Conservation (phyloP, 37 sponge, comb jelly and placozoan species). For the Halisarca cf. caerulea region DNA sequence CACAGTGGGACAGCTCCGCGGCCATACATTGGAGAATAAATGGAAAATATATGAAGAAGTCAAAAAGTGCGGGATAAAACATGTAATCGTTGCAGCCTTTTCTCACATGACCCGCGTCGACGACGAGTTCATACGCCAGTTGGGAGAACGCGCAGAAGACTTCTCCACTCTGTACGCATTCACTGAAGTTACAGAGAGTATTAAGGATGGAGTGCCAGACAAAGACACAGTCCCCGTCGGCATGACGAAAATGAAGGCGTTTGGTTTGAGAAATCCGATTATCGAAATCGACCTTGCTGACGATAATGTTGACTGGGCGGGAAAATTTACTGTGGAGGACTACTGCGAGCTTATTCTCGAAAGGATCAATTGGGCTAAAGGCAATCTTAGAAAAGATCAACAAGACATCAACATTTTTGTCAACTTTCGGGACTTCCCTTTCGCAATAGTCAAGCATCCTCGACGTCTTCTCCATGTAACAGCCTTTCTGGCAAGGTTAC, state of each 20-base stretch:
- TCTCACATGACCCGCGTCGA: slow-evolving; percentile 40
- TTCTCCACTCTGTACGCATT: slow-evolving; percentile 35
- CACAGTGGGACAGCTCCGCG: slow-evolving; percentile 50
- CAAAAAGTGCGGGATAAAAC: slow-evolving; percentile 47
- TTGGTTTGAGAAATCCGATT: slow-evolving; percentile 32
- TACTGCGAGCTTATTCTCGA: slow-evolving; percentile 27
- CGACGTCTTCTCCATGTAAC: slow-evolving; percentile 32
- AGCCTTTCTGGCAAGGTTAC: slow-evolving; percentile 25
- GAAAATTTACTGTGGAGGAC: background rate
- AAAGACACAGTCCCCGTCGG: slow-evolving; percentile 26
- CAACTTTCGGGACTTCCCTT: slow-evolving; percentile 40
- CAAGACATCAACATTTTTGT: slow-evolving; percentile 27
- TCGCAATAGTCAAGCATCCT: slow-evolving; percentile 24
- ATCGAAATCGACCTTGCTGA: slow-evolving; percentile 42
- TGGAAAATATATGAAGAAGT: slow-evolving; percentile 44
- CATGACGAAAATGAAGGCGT: slow-evolving; percentile 30
- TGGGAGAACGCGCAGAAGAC: slow-evolving; percentile 40
- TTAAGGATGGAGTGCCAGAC: slow-evolving; percentile 19
- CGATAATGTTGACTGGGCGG: slow-evolving; percentile 16
- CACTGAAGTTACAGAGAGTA: slow-evolving; percentile 23
- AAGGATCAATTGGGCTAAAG: slow-evolving; percentile 28
- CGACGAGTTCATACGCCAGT: slow-evolving; percentile 25
- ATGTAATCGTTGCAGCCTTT: slow-evolving; percentile 48
- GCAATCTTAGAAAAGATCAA: background rate
- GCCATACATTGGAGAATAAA: slow-evolving; percentile 58